Evolutionary conservation across 2,113 vertebrate species (phyloP).

Genomic region (Phasianus colchicus): DNA sequence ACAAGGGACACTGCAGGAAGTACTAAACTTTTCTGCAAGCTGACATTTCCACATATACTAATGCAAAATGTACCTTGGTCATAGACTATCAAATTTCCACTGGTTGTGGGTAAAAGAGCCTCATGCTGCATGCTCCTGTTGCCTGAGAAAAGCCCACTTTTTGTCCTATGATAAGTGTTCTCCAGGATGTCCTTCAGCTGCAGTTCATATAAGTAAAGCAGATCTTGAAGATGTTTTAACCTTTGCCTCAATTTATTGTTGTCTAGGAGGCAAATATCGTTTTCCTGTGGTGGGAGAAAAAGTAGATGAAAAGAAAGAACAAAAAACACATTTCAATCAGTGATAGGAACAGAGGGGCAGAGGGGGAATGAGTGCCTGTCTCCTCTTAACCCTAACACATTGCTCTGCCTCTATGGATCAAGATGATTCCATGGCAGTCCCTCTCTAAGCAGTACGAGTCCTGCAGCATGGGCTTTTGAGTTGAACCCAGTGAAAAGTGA

Average conservation of each 20-base stretch:
- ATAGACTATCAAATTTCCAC: constrained; percentile 85
- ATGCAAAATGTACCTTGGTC: constrained; percentile 80
- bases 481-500: background rate
- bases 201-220: constrained; percentile 79
- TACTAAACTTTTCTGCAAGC: background rate
- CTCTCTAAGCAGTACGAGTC: background rate
- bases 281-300: constrained; percentile 52
- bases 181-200: constrained; percentile 81
- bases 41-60: background rate
- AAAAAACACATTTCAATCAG: background rate
- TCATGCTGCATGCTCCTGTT: background rate
- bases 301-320: background rate
- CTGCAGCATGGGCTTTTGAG: background rate
- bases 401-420: background rate
- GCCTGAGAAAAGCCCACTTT: constrained; percentile 36
- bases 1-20: background rate
- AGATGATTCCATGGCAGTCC: background rate
- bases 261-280: constrained; percentile 78
- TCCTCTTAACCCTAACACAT: background rate
- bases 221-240: constrained; percentile 81
- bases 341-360: background rate
- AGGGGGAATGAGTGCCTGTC: background rate
- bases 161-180: constrained; percentile 78
- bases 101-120: constrained; percentile 64
- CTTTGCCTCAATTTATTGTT: constrained; percentile 77